Evolutionary conservation across 2,888 invertebrate genomes (phyloP).

Genomic region (Colostygia pectinataria): DNA sequence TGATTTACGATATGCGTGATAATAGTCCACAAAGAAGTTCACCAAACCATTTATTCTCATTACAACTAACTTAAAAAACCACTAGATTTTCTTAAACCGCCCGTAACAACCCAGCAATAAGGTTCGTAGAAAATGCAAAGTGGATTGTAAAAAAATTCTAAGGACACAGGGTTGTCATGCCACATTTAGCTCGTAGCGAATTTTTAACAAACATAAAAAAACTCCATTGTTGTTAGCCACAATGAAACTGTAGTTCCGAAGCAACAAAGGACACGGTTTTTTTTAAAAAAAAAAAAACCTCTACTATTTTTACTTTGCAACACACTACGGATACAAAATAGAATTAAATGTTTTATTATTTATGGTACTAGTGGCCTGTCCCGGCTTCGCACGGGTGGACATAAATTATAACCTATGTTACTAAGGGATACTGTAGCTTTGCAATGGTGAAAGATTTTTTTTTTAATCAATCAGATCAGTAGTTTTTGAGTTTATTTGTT

Average conservation of each 20-base stretch:
- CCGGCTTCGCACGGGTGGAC: no score
- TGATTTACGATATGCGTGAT: conserved; percentile 28
- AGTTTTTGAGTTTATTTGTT: no score
- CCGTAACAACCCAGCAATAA: conserved; percentile 4
- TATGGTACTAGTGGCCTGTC: no score
- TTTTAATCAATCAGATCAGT: no score
- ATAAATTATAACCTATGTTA: no score
- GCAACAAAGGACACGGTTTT: background rate
- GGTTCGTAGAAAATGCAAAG: background rate
- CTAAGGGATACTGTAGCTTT: no score
- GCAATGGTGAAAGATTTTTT: no score
- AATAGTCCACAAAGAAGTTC: conserved; percentile 24
- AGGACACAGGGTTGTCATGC: conserved; percentile 22
- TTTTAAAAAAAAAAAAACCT: no score
- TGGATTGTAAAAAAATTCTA: conserved; percentile 8
- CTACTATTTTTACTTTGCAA: no score
- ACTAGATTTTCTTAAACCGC: background rate
- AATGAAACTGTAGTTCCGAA: conserved; percentile 26
- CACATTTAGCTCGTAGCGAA: conserved; percentile 30
- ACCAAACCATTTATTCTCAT: conserved; percentile 27
- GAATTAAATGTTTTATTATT: no score
- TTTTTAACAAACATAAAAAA: conserved; percentile 31
- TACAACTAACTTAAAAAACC: conserved; percentile 3
- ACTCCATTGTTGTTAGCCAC: conserved; percentile 22
- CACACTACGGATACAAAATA: no score